Evolutionary conservation across 1,140 invertebrate genomes (phyloP).

Genomic region (Brachionus calyciflorus): DNA sequence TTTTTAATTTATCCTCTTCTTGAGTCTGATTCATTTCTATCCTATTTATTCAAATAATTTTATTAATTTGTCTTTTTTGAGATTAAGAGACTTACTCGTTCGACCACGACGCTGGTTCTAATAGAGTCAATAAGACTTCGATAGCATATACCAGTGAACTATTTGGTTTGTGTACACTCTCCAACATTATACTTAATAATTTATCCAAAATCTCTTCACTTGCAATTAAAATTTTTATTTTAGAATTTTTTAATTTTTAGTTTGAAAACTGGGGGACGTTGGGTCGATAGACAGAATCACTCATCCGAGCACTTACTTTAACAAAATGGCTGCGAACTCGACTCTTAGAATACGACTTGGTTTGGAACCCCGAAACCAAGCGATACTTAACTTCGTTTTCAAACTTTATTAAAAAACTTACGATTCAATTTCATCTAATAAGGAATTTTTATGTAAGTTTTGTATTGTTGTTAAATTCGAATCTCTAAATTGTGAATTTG

Average conservation of each 20-base stretch:
- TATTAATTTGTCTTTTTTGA: background rate
- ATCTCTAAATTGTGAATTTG: background rate
- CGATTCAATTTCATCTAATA: constrained; percentile 71
- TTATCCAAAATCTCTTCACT: constrained; percentile 29
- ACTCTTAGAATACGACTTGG: no score
- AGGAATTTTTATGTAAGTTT: constrained; percentile 60
- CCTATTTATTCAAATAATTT: background rate
- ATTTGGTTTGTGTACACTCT: background rate
- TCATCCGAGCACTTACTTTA: no score
- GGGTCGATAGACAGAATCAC: no score
- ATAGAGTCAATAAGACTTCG: background rate
- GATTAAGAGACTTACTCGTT: background rate
- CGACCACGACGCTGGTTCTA: constrained; percentile 11
- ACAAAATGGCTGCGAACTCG: no score
- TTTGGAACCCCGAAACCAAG: no score
- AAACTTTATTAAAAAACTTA: constrained; percentile 66
- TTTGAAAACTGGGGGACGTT: no score
- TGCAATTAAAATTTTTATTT: background rate
- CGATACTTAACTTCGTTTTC: no score
- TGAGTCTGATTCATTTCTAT: constrained; percentile 7
- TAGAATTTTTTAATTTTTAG: no score
- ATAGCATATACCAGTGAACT: background rate
- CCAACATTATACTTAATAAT: background rate
- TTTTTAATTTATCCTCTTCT: constrained; percentile 19
- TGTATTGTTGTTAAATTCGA: background rate